phyloP scores from a whole-genome alignment of 2,113 vertebrate species.

The Anthoscopus minutus region DNA sequence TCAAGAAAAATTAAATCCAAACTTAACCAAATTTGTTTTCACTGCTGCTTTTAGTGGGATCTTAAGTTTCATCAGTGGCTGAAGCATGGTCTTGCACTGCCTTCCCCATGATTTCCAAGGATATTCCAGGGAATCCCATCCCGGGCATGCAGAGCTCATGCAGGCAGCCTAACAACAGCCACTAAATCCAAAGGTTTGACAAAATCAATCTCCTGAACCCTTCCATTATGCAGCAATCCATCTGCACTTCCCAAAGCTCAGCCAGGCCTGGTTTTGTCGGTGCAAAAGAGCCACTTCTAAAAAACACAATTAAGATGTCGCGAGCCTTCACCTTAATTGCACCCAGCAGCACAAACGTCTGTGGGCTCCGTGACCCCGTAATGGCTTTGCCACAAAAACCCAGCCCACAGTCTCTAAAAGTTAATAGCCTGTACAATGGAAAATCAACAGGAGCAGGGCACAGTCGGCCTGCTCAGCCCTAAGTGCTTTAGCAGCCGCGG shows the following conservation, averaged over 20 bases:
- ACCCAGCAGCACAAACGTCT: not conserved
- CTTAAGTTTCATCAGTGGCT: not conserved
- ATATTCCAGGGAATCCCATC: not conserved
- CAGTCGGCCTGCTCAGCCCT: not conserved
- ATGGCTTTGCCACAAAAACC: not conserved
- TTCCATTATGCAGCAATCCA: not conserved
- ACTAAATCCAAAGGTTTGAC: not conserved
- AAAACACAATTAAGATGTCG: not conserved
- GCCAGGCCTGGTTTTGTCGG: not conserved
- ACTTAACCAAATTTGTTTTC: not conserved
- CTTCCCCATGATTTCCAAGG: not conserved
- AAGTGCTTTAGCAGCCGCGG: not conserved
- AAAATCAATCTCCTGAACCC: not conserved
- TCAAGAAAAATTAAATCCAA: not conserved
- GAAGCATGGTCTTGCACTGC: not conserved
- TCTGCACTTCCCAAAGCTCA: not conserved
- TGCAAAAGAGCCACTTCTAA: not conserved
- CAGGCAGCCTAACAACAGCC: not conserved
- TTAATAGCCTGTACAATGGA: conserved; percentile 31
- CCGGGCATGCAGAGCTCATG: fast-evolving
- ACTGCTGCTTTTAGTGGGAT: not conserved
- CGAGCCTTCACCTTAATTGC: not conserved
- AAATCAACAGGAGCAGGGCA: conserved; percentile 29
- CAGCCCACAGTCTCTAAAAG: not conserved
- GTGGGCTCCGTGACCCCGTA: not conserved